Conservation (phyloP, 2,888 invertebrate genomes). For the Tenodera sinensis region DNA sequence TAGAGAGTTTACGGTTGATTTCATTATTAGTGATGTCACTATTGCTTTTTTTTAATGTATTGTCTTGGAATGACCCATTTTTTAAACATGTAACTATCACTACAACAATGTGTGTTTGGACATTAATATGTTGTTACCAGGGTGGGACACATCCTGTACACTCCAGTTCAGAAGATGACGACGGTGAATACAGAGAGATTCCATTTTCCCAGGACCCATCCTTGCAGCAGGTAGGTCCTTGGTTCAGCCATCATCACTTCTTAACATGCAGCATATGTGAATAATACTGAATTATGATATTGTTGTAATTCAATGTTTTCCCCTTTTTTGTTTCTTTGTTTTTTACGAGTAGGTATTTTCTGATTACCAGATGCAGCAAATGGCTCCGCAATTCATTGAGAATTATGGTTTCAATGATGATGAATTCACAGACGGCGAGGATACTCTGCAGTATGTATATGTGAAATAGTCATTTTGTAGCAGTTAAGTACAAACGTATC, state of each 20-base stretch:
- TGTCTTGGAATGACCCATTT: too few relatives aligned
- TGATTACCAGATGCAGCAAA: constrained; percentile 60
- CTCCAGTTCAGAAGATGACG: constrained; percentile 51
- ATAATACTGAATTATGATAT: neutral
- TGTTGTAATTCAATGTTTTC: neutral
- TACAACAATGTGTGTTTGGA: too few relatives aligned
- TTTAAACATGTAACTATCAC: too few relatives aligned
- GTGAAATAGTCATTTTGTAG: neutral
- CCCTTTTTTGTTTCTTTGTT: neutral
- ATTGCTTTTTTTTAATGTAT: too few relatives aligned
- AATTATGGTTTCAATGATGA: constrained; percentile 62
- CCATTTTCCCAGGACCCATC: constrained; percentile 50
- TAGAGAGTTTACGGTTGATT: too few relatives aligned
- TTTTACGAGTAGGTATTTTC: constrained; percentile 43
- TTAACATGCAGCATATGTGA: neutral
- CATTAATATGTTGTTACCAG: constrained; percentile 38
- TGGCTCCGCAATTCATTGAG: constrained; percentile 58
- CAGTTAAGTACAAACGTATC: too few relatives aligned
- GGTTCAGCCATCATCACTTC: neutral
- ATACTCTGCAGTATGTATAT: constrained; percentile 50
- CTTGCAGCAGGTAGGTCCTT: constrained; percentile 48
- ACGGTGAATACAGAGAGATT: constrained; percentile 51
- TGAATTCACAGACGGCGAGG: constrained; percentile 59
- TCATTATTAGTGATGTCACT: too few relatives aligned
- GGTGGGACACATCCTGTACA: constrained; percentile 46